phyloP scores from a whole-genome alignment of 1,140 invertebrate species.

The Drosophila quadrilineata region DNA sequence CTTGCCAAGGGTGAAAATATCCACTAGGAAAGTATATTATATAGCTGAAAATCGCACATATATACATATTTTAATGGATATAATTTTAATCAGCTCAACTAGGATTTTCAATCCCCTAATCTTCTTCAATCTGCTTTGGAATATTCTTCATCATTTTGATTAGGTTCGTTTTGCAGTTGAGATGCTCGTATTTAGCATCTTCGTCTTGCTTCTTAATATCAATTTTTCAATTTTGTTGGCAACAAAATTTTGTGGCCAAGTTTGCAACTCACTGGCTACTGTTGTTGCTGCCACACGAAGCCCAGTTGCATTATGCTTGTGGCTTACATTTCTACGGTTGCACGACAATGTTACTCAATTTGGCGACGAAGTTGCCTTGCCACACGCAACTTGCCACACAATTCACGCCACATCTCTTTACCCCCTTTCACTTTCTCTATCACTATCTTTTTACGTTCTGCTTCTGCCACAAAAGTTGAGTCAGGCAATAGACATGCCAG shows the following conservation, averaged over 20 bases:
- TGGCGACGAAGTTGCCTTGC: constrained; percentile 51
- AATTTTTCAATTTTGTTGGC: constrained; percentile 53
- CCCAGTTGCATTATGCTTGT: constrained; percentile 38
- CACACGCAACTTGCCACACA: constrained; percentile 42
- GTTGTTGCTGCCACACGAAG: not conserved
- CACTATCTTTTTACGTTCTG: not conserved
- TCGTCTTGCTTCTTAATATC: constrained; percentile 10
- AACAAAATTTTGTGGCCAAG: constrained; percentile 50
- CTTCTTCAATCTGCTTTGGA: constrained; percentile 23
- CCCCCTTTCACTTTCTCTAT: not conserved
- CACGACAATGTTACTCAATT: constrained; percentile 56
- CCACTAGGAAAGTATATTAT: not conserved
- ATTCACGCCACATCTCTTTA: no score
- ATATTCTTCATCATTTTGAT: constrained; percentile 37
- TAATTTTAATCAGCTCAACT: no score
- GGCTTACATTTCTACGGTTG: constrained; percentile 54
- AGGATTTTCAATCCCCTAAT: no score
- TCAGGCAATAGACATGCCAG: constrained; percentile 18
- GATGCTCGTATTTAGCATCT: not conserved
- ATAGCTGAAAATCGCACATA: no score
- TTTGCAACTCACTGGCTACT: no score
- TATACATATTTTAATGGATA: not conserved
- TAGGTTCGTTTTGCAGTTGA: constrained; percentile 3
- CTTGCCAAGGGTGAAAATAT: not conserved
- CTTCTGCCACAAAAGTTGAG: not conserved